Evolutionary conservation across 1,140 invertebrate species (phyloP).

Genomic region (Vanessa tameamea): DNA sequence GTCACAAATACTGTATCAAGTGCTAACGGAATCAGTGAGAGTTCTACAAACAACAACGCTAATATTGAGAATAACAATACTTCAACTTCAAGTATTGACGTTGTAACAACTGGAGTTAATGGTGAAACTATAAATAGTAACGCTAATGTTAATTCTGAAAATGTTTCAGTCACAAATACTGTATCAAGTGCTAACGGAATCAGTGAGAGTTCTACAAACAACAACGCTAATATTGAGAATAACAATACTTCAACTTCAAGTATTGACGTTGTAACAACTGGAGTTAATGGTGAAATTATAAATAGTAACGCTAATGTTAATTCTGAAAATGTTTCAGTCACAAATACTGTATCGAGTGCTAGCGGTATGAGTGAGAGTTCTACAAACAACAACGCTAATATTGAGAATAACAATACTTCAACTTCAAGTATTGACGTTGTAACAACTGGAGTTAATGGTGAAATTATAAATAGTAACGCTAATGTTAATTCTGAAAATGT

Average conservation of each 20-base stretch:
- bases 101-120: background rate
- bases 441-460: background rate
- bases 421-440: background rate
- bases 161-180: background rate
- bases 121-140: background rate
- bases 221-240: background rate
- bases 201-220: background rate
- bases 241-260: background rate
- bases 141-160: background rate
- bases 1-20: background rate
- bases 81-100: background rate
- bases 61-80: background rate
- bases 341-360: background rate
- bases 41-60: background rate
- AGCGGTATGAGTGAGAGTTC: background rate
- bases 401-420: background rate
- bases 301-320: background rate
- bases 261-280: background rate
- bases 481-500: background rate
- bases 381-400: background rate
- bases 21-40: background rate
- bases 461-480: background rate
- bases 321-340: background rate
- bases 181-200: background rate
- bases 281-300: background rate